Conservation (phyloP, 2,888 invertebrate species). For the Hemicrepidius hirtus region DNA sequence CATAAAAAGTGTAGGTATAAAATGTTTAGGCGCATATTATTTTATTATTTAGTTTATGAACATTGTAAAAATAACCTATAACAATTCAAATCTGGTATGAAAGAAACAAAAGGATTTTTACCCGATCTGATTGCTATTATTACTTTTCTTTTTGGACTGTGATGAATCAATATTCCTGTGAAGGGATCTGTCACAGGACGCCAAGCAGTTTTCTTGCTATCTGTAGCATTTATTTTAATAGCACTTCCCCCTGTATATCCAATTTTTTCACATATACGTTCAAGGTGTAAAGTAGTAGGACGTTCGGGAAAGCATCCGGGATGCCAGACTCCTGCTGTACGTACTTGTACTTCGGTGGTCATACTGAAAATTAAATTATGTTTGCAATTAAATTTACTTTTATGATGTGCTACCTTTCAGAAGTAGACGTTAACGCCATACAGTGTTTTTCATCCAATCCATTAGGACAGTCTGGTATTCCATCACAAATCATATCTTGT, state of each 20-base stretch:
- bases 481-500: slow-evolving; percentile 85
- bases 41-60: slow-evolving; percentile 21
- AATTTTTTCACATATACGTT: slow-evolving; percentile 77
- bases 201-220: slow-evolving; percentile 45
- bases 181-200: slow-evolving; percentile 63
- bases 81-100: slow-evolving; percentile 64
- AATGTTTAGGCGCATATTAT: too few species aligned
- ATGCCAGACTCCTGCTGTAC: slow-evolving; percentile 82
- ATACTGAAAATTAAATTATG: slow-evolving; percentile 66
- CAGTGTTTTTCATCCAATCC: slow-evolving; percentile 84
- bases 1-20: too few species aligned
- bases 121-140: slow-evolving; percentile 65
- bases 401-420: slow-evolving; percentile 7
- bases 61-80: slow-evolving; percentile 67
- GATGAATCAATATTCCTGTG: slow-evolving; percentile 64
- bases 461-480: slow-evolving; percentile 81
- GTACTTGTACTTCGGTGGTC: slow-evolving; percentile 79
- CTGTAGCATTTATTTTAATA: slow-evolving; percentile 59
- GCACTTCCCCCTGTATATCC: slow-evolving; percentile 78
- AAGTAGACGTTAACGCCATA: slow-evolving; percentile 70
- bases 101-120: slow-evolving; percentile 64
- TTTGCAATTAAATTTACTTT: background rate
- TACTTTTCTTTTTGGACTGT: slow-evolving; percentile 50
- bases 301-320: slow-evolving; percentile 79
- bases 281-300: slow-evolving; percentile 74